Percentiles rank a stretch among this genome's conserved stretches.
Evolutionary conservation across 2,888 invertebrate genomes (phyloP).

Genomic region (Thereva unica): DNA sequence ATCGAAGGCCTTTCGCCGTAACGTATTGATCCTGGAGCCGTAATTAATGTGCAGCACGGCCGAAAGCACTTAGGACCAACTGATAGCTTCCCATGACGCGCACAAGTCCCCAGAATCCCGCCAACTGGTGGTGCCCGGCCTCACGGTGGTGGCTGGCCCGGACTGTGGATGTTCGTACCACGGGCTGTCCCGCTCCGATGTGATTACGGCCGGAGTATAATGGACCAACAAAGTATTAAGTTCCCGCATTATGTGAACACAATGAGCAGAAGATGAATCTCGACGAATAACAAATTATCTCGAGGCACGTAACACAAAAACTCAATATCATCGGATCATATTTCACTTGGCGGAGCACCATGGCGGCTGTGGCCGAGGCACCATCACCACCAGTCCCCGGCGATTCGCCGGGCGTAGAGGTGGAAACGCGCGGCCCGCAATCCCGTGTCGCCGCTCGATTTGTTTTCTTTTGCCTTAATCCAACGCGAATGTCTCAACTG

Average conservation of each 20-base stretch:
- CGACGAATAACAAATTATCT: conserved; percentile 41
- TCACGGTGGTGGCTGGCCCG: background rate
- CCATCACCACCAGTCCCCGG: no score
- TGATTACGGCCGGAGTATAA: conserved; percentile 26
- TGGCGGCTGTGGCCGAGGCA: conserved; percentile 14
- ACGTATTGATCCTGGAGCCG: conserved; percentile 15
- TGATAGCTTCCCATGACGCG: conserved; percentile 30
- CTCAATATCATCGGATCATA: conserved; percentile 40
- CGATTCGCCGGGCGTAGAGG: background rate
- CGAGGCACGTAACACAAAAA: conserved; percentile 40
- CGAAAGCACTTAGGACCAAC: conserved; percentile 23
- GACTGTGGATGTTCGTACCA: background rate
- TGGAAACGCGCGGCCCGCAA: background rate
- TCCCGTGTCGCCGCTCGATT: conserved; percentile 6
- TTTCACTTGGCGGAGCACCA: conserved; percentile 36
- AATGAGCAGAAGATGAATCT: conserved; percentile 39
- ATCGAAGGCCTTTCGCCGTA: conserved; percentile 11
- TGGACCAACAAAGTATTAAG: conserved; percentile 33
- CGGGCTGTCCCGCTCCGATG: background rate
- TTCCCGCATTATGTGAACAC: conserved; percentile 35
- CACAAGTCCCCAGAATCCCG: background rate
- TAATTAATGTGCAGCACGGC: conserved; percentile 26
- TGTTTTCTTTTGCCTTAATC: conserved; percentile 14
- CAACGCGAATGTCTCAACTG: conserved; percentile 13
- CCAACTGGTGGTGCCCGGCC: conserved; percentile 11